Evolutionary conservation across 1,140 invertebrate species (phyloP).

Genomic region (Nomia melanderi): DNA sequence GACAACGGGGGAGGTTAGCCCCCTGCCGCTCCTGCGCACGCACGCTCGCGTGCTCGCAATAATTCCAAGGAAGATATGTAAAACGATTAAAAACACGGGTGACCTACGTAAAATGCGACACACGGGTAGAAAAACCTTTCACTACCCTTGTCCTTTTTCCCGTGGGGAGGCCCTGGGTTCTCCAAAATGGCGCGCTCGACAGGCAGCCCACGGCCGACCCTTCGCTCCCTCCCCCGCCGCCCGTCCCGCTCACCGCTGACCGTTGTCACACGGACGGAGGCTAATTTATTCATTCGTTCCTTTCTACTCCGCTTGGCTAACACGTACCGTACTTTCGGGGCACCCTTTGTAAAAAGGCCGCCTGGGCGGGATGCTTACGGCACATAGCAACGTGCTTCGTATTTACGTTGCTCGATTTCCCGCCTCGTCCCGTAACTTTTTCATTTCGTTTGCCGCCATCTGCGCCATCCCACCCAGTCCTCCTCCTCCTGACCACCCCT

Average conservation of each 20-base stretch:
- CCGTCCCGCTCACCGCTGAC: slow-evolving; percentile 37
- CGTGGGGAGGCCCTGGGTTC: slow-evolving; percentile 62
- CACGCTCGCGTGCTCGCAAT: slow-evolving; percentile 36
- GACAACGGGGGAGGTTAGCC: slow-evolving; percentile 30
- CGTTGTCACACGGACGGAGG: slow-evolving; percentile 63
- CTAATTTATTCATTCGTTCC: slow-evolving; percentile 80
- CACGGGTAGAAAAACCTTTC: slow-evolving; percentile 59
- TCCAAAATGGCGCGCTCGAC: slow-evolving; percentile 76
- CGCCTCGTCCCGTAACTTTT: slow-evolving; percentile 60
- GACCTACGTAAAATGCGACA: slow-evolving; percentile 59
- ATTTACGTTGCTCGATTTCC: slow-evolving; percentile 76
- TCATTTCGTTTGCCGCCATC: slow-evolving; percentile 48
- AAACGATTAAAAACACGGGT: slow-evolving; percentile 51
- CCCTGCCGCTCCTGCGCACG: too few relatives aligned
- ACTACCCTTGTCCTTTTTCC: slow-evolving; percentile 46
- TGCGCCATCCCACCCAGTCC: too few relatives aligned
- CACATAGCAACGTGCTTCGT: slow-evolving; percentile 75
- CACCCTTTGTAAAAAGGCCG: slow-evolving; percentile 76
- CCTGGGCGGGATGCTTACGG: slow-evolving; percentile 72
- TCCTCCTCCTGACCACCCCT: slow-evolving; percentile 9
- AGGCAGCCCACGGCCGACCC: slow-evolving; percentile 54
- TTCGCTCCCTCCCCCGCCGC: slow-evolving; percentile 40
- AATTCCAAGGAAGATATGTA: slow-evolving; percentile 42
- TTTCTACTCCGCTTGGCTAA: slow-evolving; percentile 73
- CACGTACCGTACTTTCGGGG: slow-evolving; percentile 74